These are phyloP conservation scores for Enteromius unitaeniatus DNA, from an alignment of 2,797 vertebrate species.

Conservation along the genomic window DNA sequence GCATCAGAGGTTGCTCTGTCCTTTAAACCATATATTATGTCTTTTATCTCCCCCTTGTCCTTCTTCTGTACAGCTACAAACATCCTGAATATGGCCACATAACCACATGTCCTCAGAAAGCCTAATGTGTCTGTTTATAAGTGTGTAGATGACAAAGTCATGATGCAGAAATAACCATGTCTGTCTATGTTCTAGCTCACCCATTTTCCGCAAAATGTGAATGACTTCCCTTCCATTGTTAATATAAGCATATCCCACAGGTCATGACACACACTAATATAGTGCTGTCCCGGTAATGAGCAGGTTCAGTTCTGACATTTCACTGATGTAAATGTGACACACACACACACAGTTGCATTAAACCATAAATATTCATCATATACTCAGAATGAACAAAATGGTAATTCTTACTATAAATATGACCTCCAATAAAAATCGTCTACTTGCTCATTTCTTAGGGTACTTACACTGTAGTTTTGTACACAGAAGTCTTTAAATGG, in stretches of 20 bases:
- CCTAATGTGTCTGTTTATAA: constrained; percentile 12
- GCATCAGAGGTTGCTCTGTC: not conserved
- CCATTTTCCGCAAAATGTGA: constrained; percentile 1
- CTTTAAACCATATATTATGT: not conserved
- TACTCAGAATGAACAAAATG: not conserved
- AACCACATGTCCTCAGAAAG: constrained; percentile 3
- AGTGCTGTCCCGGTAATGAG: constrained; percentile 38
- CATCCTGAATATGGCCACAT: not conserved
- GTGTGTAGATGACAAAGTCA: not conserved
- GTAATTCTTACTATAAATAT: not conserved
- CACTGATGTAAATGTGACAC: constrained; percentile 14
- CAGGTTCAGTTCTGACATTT: constrained; percentile 46
- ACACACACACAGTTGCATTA: not conserved
- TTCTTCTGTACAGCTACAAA: not conserved
- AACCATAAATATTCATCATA: constrained; percentile 20
- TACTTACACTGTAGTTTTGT: not conserved
- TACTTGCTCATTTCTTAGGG: not conserved
- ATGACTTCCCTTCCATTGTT: not conserved
- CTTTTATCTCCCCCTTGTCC: not conserved
- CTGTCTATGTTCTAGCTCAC: not conserved
- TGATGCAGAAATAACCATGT: not conserved
- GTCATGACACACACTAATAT: constrained; percentile 44
- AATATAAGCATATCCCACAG: constrained; percentile 12
- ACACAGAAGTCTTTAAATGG: not conserved
- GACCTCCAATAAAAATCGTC: constrained; percentile 1